phyloP scores from a whole-genome alignment of 2,797 vertebrate species.

The Schizothorax lantsangensis region DNA sequence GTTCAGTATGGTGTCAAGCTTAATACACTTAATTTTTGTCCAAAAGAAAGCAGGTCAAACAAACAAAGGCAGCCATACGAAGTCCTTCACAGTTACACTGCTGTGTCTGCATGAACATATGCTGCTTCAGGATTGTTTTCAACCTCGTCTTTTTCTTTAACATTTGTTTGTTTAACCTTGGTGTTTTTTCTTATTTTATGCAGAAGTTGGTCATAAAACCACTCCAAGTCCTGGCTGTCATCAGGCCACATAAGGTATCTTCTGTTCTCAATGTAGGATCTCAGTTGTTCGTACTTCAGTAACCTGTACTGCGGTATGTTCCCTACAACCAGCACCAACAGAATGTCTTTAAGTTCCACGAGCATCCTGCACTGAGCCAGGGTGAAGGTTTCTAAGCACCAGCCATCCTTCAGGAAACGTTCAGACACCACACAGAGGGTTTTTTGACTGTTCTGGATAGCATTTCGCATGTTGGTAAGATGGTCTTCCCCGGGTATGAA shows the following conservation, averaged over 20 bases:
- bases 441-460: slow-evolving; percentile 87
- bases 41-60: not conserved
- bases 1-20: slow-evolving; percentile 13
- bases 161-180: slow-evolving; percentile 62
- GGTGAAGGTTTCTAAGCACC: slow-evolving; percentile 91
- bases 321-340: slow-evolving; percentile 87
- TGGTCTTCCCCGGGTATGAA: slow-evolving; percentile 89
- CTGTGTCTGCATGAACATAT: slow-evolving; percentile 26
- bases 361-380: slow-evolving; percentile 83
- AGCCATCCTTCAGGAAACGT: slow-evolving; percentile 89
- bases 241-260: slow-evolving; percentile 87
- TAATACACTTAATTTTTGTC: not conserved
- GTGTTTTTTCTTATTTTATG: slow-evolving; percentile 77
- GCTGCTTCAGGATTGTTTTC: not conserved
- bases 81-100: slow-evolving; percentile 30
- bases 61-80: not conserved
- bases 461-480: slow-evolving; percentile 85
- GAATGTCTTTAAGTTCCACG: slow-evolving; percentile 77
- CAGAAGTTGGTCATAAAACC: slow-evolving; percentile 85
- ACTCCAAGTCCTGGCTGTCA: slow-evolving; percentile 86
- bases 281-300: slow-evolving; percentile 79
- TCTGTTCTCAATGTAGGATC: slow-evolving; percentile 80
- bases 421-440: slow-evolving; percentile 87
- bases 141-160: not conserved
- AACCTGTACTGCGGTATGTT: slow-evolving; percentile 82